Percentiles rank a stretch among this genome's conserved stretches.
Conservation (phyloP, 2,797 vertebrate species). For the Lates japonicus region DNA sequence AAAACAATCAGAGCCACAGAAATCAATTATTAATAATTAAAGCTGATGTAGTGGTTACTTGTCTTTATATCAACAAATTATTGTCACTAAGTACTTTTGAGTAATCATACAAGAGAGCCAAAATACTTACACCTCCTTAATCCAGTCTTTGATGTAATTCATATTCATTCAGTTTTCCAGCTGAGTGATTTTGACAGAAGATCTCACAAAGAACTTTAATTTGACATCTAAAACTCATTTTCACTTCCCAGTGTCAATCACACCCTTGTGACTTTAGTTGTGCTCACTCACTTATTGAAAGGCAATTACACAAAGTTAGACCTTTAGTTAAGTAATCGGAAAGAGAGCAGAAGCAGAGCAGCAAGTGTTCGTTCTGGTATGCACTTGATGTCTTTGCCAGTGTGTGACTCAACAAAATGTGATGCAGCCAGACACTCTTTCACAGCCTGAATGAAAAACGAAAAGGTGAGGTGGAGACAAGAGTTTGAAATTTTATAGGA, state of each 20-base stretch:
- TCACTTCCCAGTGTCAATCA: conserved; percentile 41
- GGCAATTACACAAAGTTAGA: conserved; percentile 43
- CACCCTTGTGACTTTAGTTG: conserved; percentile 28
- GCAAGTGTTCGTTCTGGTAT: conserved; percentile 65
- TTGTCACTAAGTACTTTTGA: conserved; percentile 39
- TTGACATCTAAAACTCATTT: conserved; percentile 54
- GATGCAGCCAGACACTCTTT: conserved; percentile 49
- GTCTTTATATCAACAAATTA: conserved; percentile 25
- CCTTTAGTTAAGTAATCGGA: conserved; percentile 37
- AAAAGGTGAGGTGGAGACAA: conserved; percentile 10
- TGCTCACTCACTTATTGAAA: conserved; percentile 36
- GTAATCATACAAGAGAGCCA: conserved; percentile 49
- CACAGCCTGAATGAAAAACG: conserved; percentile 34
- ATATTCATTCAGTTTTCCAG: conserved; percentile 42
- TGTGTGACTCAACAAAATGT: conserved; percentile 58
- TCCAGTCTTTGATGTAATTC: conserved; percentile 60
- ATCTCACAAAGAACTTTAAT: conserved; percentile 35
- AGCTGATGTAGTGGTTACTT: conserved; percentile 19
- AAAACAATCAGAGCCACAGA: not conserved
- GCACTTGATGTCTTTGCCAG: conserved; percentile 67
- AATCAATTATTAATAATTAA: conserved; percentile 14
- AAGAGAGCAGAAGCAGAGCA: conserved; percentile 46
- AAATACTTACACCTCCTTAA: conserved; percentile 55
- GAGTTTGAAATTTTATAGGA: not conserved
- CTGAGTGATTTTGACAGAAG: conserved; percentile 33